phyloP scores from a whole-genome alignment of 2,113 vertebrate genomes.

The Turnix velox region DNA sequence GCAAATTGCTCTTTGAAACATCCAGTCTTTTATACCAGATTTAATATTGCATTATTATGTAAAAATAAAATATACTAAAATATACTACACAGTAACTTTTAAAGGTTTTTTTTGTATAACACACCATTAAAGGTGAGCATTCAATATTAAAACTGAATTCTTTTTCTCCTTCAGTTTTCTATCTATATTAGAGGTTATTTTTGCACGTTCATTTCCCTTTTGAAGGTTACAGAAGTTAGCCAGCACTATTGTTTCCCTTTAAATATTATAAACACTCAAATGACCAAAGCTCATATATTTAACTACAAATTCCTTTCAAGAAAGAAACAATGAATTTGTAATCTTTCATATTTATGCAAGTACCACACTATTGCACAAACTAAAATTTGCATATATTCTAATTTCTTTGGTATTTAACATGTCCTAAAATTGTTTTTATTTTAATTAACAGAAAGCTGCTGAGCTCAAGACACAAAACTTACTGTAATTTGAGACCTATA shows the following conservation, averaged over 20 bases:
- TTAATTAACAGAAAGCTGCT: background rate
- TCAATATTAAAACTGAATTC: background rate
- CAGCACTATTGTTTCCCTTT: background rate
- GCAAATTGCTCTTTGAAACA: accelerated
- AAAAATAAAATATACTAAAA: background rate
- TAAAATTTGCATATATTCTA: background rate
- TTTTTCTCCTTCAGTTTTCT: background rate
- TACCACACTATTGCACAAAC: background rate
- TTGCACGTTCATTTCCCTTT: background rate
- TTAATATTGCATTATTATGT: background rate
- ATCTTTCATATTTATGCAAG: background rate
- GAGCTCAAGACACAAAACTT: background rate
- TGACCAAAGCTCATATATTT: accelerated
- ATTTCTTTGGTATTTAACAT: background rate
- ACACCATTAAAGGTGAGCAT: background rate
- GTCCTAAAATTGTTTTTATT: background rate
- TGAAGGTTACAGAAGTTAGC: background rate
- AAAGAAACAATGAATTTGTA: background rate
- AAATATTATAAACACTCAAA: background rate
- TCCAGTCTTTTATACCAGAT: background rate
- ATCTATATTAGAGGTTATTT: background rate
- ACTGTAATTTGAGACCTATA: background rate
- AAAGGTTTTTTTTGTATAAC: background rate
- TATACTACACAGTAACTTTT: background rate
- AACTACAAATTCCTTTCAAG: background rate